Percentiles rank a stretch among this genome's conserved stretches.
Evolutionary conservation across 2,888 invertebrate genomes (phyloP).

Genomic region (Timema cristinae): DNA sequence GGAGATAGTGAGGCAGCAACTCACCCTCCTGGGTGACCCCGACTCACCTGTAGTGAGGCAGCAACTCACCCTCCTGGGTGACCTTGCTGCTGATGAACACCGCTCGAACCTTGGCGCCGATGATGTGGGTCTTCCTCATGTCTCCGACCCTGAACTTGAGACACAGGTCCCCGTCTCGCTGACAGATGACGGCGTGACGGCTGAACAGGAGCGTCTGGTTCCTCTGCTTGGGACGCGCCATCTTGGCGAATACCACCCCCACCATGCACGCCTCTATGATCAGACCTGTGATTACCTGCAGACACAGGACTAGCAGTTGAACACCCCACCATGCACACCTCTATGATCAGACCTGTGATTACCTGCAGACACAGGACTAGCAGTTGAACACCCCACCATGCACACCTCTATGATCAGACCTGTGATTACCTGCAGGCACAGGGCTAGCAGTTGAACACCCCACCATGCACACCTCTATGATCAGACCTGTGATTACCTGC

Average conservation of each 20-base stretch:
- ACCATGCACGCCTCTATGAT: conserved; percentile 37
- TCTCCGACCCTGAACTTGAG: conserved; percentile 80
- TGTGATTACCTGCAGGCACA: background rate
- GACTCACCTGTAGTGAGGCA: conserved; percentile 56
- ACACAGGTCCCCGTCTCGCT: conserved; percentile 72
- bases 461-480: conserved; percentile 36
- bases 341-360: background rate
- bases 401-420: conserved; percentile 8
- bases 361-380: background rate
- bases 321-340: background rate
- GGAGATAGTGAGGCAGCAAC: conserved; percentile 56
- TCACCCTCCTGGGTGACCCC: conserved; percentile 61
- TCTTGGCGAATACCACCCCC: conserved; percentile 70
- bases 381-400: conserved; percentile 44
- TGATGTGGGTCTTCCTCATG: conserved; percentile 69
- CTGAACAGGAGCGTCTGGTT: conserved; percentile 75
- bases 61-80: conserved; percentile 65
- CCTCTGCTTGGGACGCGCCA: conserved; percentile 72
- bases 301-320: background rate
- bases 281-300: conserved; percentile 12
- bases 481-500: conserved; percentile 13
- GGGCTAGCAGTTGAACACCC: conserved; percentile 39
- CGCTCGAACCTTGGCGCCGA: conserved; percentile 73
- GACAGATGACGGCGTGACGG: conserved; percentile 60
- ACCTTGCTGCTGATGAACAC: conserved; percentile 57